These are phyloP conservation scores for Pyrrhosoma nymphula DNA, from an alignment of 2,888 invertebrate genomes.

Conservation along the genomic window DNA sequence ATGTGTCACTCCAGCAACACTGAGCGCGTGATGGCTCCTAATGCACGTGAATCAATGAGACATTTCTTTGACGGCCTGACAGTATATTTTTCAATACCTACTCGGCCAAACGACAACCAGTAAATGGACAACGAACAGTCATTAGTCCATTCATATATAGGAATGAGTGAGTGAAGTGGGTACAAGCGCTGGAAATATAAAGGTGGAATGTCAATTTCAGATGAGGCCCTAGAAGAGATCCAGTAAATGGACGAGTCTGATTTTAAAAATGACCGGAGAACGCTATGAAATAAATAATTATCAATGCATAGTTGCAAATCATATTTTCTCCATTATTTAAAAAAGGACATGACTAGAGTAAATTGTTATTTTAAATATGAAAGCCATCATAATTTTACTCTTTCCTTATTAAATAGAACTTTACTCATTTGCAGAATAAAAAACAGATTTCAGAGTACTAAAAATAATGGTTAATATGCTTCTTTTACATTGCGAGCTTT, in stretches of 20 bases:
- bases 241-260: not conserved
- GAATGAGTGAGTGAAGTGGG: not conserved
- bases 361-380: no score
- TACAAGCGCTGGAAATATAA: not conserved
- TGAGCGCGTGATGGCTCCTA: not conserved
- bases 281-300: no score
- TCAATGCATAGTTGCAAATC: no score
- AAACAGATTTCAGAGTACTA: no score
- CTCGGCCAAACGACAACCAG: not conserved
- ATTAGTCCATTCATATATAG: constrained; percentile 22
- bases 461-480: no score
- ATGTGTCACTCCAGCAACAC: not conserved
- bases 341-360: no score
- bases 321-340: no score
- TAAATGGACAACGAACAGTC: not conserved
- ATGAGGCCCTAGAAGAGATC: not conserved
- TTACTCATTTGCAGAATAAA: no score
- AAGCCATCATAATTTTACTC: no score
- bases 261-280: not conserved
- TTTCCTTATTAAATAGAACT: no score
- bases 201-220: not conserved
- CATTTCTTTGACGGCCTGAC: not conserved
- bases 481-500: no score
- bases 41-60: not conserved
- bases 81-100: constrained; percentile 10